Base-by-base conservation (phyloP, 2,888 invertebrate species). In the Lasioglossum calceatum region DNA sequence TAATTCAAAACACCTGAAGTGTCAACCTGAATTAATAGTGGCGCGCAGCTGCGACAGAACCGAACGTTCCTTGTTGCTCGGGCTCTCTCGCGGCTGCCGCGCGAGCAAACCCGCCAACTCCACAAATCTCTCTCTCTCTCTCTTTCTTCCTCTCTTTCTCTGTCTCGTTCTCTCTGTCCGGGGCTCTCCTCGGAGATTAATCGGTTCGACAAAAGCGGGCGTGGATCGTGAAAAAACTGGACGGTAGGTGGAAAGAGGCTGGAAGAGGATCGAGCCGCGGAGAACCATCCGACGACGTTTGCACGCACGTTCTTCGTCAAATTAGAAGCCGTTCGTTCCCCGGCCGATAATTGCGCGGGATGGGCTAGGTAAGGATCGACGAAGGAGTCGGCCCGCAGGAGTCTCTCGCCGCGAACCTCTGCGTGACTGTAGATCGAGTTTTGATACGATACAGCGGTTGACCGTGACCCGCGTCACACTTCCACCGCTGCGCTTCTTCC, bases 1-100 rank as follows among this genome's bases (percentile, higher is more conserved):
- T 90, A 90, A 91, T 88, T 91, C 91, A 91, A 90, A 84, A 88
- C 91, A 90, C 84, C 86, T 85, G 71, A 89, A 86, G 81, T 88
- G 91, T 91, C 91, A 91, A 90, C 89, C 82, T 87, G 85, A 88
- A 91, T 91, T 91, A 90, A 91, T 91, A 91, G 90, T 88, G 79
- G 70, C 76, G 64, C 83, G 77, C 81, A 84, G 84, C 81, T 79
- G 85, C 85, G 80, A 79, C 88, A 71, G 79, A 81, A 79, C 83
- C 83, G 79, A 89, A 89, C 84, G 44, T 39, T 74, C 67, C 79
- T 61, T 81, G 82, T 85, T 81, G 64, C 39, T 5, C 36, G 23
- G n/a, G 23, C 36, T 39, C 19, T 50, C 58, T 58, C 58, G 58
- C 58, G 64, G 64, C 64, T 64, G 64, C 19, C 64, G 16, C 64